Base-by-base conservation (phyloP, 2,888 invertebrate species). In the Anoplius nigerrimus region DNA sequence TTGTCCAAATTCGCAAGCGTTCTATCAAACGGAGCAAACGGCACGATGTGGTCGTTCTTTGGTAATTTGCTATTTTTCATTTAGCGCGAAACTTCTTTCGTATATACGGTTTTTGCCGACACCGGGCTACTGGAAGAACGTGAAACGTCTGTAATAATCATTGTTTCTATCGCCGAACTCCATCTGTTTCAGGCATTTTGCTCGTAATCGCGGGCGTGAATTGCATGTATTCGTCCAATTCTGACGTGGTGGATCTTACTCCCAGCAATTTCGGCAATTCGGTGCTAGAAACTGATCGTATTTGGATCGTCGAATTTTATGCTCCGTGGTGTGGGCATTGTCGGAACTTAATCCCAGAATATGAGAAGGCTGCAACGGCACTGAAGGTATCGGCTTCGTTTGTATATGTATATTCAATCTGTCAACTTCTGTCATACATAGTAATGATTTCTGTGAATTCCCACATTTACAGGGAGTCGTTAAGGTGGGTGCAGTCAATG, bases 261-360 rank as follows among this genome's bases (percentile, higher is more conserved):
- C 92, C 95, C 0, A 90, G 91, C 57, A 98, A 97, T 90, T 99
- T 98, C 87, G 94, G 98, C 81, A 92, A 91, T 76, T 90, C 94
- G 80, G 98, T 99, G 3, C 89, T 93, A 55, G 92, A 95, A 76
- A 93, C 96, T 75, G 95, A 98, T 88, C 93, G 94, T 79, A 90
- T 99, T 22, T 99, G 98, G 98, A 90, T 99, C 66, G 96, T 99
- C 0, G 98, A 99, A 86, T 98, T 97, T 89, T 98, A 92, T 89
- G 98, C 99, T 0, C 98, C 98, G 0, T 99, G 98, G 98, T 98
- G 96, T 89, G 97, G 96, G 13, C 96, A 96, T 86, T 96, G 99
- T 89, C 94, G 98, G 88, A 92, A 92, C 71, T 91, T 99, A 52
- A 97, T 94, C 52, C 95, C 98, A 0, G 98, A 98, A 87, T 99